Conservation (phyloP, 2,888 invertebrate genomes). For the Melipona beecheii region DNA sequence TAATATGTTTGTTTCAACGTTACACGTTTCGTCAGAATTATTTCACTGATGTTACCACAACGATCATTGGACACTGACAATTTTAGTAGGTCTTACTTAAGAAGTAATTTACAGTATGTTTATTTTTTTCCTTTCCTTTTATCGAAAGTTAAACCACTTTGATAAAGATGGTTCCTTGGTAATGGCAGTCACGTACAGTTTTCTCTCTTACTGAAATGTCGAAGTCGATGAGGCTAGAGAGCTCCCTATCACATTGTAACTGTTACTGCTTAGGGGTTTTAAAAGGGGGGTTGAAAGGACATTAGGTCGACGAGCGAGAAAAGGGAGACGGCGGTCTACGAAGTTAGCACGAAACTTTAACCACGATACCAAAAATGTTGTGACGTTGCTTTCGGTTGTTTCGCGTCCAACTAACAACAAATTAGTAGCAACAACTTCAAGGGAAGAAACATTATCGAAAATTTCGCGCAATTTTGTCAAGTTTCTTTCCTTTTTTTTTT, state of each 20-base stretch:
- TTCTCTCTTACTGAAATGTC: conserved; percentile 57
- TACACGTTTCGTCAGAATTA: neutral
- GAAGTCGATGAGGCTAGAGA: conserved; percentile 63
- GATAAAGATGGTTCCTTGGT: conserved; percentile 36
- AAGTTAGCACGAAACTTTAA: conserved; percentile 25
- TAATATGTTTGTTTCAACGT: no score
- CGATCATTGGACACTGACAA: neutral
- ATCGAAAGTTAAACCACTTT: conserved; percentile 4
- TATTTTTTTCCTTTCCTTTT: neutral
- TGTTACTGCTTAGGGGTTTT: conserved; percentile 70
- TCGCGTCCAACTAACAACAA: neutral
- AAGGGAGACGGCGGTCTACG: conserved; percentile 56
- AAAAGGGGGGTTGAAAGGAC: conserved; percentile 66
- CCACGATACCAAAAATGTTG: conserved; percentile 5
- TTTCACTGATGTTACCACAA: neutral
- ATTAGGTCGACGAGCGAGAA: conserved; percentile 54
- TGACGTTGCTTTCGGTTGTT: neutral
- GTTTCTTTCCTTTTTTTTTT: neutral
- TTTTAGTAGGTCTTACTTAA: neutral
- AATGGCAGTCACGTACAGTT: conserved; percentile 63
- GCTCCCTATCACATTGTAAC: conserved; percentile 63
- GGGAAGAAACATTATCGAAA: neutral
- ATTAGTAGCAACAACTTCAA: neutral
- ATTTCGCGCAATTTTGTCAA: neutral
- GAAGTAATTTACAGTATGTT: no score